Conservation (phyloP, 1,140 invertebrate species). For the Reticulitermes speratus region DNA sequence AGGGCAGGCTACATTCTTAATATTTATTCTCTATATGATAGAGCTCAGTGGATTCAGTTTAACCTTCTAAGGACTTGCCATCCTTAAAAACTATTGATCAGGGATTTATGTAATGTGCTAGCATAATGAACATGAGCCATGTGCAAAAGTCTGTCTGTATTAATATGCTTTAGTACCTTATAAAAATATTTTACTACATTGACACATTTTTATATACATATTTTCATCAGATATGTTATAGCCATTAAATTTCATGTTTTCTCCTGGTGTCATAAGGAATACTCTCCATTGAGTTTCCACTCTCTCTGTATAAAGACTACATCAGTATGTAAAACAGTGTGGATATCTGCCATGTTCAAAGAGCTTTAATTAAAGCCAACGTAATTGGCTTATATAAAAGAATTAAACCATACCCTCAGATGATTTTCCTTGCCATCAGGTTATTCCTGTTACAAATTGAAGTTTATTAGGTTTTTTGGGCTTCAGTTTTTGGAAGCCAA, state of each 20-base stretch:
- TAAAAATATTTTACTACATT: neutral
- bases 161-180: neutral
- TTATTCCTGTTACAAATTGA: neutral
- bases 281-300: neutral
- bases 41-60: neutral
- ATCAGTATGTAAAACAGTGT: neutral
- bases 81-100: conserved; percentile 1
- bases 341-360: neutral
- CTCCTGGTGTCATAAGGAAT: neutral
- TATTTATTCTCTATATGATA: neutral
- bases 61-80: neutral
- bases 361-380: conserved; percentile 1
- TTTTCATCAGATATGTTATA: neutral
- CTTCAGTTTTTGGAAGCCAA: neutral
- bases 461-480: neutral
- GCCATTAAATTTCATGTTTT: neutral
- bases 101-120: neutral
- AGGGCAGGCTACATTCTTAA: neutral
- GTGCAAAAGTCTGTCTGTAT: neutral
- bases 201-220: neutral
- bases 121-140: neutral
- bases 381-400: neutral
- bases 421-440: neutral
- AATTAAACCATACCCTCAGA: neutral
- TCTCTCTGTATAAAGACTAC: neutral